These are phyloP conservation scores for Panthera tigris DNA, from an alignment of 2,113 vertebrate genomes.

Conservation along the genomic window DNA sequence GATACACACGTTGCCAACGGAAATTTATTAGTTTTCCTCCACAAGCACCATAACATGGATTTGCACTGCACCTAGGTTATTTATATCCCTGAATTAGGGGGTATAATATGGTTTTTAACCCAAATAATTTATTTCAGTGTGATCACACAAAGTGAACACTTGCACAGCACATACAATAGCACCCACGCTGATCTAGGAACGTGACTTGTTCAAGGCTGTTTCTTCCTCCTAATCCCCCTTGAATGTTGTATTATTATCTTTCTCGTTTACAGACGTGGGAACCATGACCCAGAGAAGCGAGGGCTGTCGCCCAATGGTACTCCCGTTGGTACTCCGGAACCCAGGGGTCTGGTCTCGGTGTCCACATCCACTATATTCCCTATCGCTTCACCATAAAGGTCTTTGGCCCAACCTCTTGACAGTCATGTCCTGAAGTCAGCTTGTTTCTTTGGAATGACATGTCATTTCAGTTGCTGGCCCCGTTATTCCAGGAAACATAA, in stretches of 20 bases:
- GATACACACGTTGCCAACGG: constrained; percentile 72
- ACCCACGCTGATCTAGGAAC: background rate
- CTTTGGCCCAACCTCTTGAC: background rate
- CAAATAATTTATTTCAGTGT: background rate
- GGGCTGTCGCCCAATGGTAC: background rate
- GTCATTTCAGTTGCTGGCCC: background rate
- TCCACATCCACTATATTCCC: rapidly evolving
- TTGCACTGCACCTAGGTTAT: constrained; percentile 90
- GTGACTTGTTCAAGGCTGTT: background rate
- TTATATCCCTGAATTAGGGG: constrained; percentile 54
- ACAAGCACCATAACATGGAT: constrained; percentile 91
- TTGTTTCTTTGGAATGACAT: background rate
- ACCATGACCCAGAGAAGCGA: background rate
- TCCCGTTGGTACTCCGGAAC: background rate
- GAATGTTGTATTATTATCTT: background rate
- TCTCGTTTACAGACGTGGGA: background rate
- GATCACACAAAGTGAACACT: background rate
- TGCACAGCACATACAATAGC: background rate
- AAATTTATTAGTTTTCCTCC: constrained; percentile 89
- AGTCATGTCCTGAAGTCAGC: background rate
- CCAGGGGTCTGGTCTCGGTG: background rate
- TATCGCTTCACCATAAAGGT: background rate
- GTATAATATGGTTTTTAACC: background rate
- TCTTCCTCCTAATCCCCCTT: background rate
- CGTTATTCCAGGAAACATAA: background rate